Base-by-base conservation (phyloP, 2,113 vertebrate species). In the Archocentrus centrarchus region DNA sequence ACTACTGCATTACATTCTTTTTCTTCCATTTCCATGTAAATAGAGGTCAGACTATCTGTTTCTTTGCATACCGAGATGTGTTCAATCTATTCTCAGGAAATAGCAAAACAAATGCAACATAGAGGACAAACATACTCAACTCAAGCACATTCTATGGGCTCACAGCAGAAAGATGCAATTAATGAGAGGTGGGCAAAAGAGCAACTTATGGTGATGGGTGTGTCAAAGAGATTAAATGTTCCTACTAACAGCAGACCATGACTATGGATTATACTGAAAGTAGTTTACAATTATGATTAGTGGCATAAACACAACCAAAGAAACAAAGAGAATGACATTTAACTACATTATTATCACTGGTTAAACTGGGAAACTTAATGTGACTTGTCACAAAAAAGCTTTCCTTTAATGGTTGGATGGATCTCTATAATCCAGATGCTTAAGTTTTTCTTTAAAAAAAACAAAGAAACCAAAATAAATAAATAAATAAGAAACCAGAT, bases 1-100 rank as follows among this genome's bases (percentile, higher is more conserved):
- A 30, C 47, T 77, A 78, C 60, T 35, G 62, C 70, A 85, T 41
- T 47, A 59, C 27, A 13, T 82, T 77, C 83, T 64, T 73, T 39
- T 44, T 17, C 57, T 77, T 82, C 85, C 57, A 85, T 94, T 92
- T 77, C 35, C 79, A 93, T 92, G 86, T 81, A 78, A 93, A 92
- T 83, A 47, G 39, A 55, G 82, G 83, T 88, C 73, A 79, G 58
- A 1, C 55, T 80, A 32, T 59, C n/a, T 4, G 53, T 88, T 88
- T 91, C 70, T 53, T 81, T 87, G 81, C 88, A 85, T 77, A 64
- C 84, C 86, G 82, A 90, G 83, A 81, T 55, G 64, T 85, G 57
- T 79, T 68, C 83, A 62, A 30, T 79, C 24, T 77, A 73, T 50
- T 75, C 80, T 79, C 59, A 57, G 32, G 55, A 83, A 81, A 82